A percentile compares a stretch with the other conserved stretches of the same genome.
phyloP scores from a whole-genome alignment of 1,140 invertebrate species.

The Macrocentrus cingulum region DNA sequence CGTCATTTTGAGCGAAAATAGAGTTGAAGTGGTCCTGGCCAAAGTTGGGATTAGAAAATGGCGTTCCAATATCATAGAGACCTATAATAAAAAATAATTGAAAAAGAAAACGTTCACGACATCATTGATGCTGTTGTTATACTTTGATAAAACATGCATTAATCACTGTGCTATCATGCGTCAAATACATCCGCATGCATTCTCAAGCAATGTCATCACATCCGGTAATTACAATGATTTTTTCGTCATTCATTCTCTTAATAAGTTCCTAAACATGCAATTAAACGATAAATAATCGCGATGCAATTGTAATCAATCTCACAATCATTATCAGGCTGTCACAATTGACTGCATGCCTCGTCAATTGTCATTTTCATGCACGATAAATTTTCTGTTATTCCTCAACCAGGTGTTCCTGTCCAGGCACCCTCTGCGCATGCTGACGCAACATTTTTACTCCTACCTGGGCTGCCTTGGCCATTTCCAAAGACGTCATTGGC shows the following conservation, averaged over 20 bases:
- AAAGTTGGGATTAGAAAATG: neutral
- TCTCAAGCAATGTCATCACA: no score
- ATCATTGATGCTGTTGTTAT: no score
- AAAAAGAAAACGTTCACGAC: no score
- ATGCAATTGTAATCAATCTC: constrained; percentile 1
- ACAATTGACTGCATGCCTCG: constrained; percentile 16
- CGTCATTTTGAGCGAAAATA: constrained; percentile 28
- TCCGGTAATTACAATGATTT: no score
- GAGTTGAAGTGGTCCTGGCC: constrained; percentile 29
- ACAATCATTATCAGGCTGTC: neutral
- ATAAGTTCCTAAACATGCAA: neutral
- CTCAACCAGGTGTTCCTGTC: neutral
- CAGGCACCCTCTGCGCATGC: neutral
- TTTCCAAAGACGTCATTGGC: constrained; percentile 24
- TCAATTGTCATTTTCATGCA: neutral
- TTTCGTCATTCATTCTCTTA: neutral
- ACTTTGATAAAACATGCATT: no score
- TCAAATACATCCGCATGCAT: neutral
- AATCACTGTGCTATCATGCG: no score
- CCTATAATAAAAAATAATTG: neutral
- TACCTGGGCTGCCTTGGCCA: constrained; percentile 23
- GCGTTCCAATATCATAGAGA: neutral
- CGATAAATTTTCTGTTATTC: constrained; percentile 7
- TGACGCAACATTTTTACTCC: neutral
- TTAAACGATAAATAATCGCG: constrained; percentile 5